phyloP scores from a whole-genome alignment of 2,888 invertebrate genomes.

The Parapristionchus giblindavisi region DNA sequence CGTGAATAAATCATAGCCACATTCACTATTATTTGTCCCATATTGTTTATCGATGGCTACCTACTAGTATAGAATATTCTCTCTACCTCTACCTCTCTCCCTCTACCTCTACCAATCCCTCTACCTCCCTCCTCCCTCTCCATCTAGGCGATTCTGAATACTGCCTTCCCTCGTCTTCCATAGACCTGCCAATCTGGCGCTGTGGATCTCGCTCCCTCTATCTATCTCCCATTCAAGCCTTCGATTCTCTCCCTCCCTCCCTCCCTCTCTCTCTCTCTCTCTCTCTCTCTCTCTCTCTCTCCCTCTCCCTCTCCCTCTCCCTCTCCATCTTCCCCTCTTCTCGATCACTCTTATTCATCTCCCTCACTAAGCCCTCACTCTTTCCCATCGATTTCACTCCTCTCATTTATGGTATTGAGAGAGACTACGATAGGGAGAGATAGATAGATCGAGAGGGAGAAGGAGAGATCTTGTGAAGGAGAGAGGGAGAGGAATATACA shows the following conservation, averaged over 20 bases:
- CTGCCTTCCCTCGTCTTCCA: not conserved
- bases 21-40: too few species aligned
- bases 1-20: too few species aligned
- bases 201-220: not conserved
- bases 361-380: not conserved
- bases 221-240: not conserved
- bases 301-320: not conserved
- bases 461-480: conserved; percentile 8
- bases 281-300: conserved; percentile 12
- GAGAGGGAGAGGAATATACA: not conserved
- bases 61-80: too few species aligned
- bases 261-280: not conserved
- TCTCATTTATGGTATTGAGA: too few species aligned
- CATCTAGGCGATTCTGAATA: too few species aligned
- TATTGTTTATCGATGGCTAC: too few species aligned
- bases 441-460: conserved; percentile 2
- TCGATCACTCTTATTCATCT: not conserved
- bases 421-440: too few species aligned
- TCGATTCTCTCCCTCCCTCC: not conserved
- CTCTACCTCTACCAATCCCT: too few species aligned
- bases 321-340: not conserved
- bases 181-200: not conserved
- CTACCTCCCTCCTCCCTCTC: too few species aligned
- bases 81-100: too few species aligned
- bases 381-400: not conserved